A percentile compares a stretch with the other conserved stretches of the same genome.
phyloP scores from a whole-genome alignment of 64 coral and sea anemone species.

The Montipora cactus region DNA sequence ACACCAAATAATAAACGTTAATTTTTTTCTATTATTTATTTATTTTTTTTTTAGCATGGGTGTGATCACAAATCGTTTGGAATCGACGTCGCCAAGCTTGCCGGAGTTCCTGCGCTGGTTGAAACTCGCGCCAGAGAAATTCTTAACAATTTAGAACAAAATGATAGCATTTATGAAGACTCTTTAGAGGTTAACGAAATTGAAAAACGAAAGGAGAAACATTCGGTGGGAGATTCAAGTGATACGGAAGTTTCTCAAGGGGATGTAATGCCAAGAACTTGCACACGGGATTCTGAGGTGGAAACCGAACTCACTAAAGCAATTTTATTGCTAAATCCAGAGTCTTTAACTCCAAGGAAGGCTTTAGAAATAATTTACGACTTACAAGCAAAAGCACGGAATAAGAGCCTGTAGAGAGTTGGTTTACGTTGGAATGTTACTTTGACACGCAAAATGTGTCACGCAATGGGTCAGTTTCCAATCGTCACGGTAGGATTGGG shows the following conservation, averaged over 20 bases:
- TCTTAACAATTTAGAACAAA: conserved; percentile 58
- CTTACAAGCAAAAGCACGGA: conserved; percentile 2
- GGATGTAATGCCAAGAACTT: not conserved
- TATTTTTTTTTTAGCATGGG: conserved; percentile 37
- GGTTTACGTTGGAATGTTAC: too few relatives aligned
- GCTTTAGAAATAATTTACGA: conserved; percentile 36
- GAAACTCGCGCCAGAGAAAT: conserved; percentile 77
- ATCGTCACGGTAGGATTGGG: too few relatives aligned
- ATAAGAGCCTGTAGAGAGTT: not conserved
- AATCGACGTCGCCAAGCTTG: conserved; percentile 88
- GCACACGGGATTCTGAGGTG: not conserved
- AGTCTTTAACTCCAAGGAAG: conserved; percentile 10
- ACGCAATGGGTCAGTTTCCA: not conserved
- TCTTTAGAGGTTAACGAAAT: not conserved
- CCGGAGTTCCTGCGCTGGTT: conserved; percentile 67
- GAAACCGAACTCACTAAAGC: conserved; percentile 33
- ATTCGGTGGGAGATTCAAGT: not conserved
- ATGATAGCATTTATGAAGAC: not conserved
- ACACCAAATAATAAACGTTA: too few relatives aligned
- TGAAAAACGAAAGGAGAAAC: too few relatives aligned
- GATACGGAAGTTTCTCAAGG: not conserved
- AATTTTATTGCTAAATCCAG: conserved; percentile 20
- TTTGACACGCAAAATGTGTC: not conserved
- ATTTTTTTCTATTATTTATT: conserved; percentile 1
- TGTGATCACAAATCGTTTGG: conserved; percentile 80